phyloP scores from a whole-genome alignment of 2,113 vertebrate species.

The human region DNA sequence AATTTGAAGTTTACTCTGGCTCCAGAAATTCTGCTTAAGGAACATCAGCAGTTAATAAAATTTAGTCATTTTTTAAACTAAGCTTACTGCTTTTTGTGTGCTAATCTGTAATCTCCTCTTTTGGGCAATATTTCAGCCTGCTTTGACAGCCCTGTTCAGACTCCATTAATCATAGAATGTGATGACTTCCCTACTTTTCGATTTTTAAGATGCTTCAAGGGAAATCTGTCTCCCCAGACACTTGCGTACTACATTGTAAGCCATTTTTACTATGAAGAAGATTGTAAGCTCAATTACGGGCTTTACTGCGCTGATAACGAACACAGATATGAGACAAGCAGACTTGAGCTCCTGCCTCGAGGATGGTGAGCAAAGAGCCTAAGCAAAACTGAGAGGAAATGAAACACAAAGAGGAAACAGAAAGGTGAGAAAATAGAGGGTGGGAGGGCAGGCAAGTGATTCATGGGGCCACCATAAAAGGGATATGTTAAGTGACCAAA shows the following conservation, averaged over 20 bases:
- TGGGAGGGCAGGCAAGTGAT: not conserved
- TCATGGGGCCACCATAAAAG: not conserved
- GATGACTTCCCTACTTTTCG: not conserved
- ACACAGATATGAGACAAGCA: not conserved
- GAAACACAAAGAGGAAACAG: constrained; percentile 5
- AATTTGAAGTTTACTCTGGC: constrained; percentile 42
- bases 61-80: constrained; percentile 25
- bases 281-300: not conserved
- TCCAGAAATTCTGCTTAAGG: constrained; percentile 37
- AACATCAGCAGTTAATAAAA: not conserved
- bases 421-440: not conserved
- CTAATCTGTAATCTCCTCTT: not conserved
- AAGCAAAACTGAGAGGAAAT: not conserved
- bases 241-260: not conserved
- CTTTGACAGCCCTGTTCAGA: not conserved
- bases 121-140: constrained; percentile 10
- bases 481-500: not conserved
- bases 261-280: not conserved
- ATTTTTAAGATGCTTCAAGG: not conserved
- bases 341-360: not conserved
- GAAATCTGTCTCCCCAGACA: not conserved
- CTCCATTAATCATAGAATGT: not conserved
- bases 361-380: not conserved
- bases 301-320: not conserved
- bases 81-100: not conserved